A percentile compares a stretch with the other conserved stretches of the same genome.
These are phyloP conservation scores for Strongylocentrotus purpuratus DNA, from an alignment of 35 echinoderm and acorn worm species.

Conservation along the genomic window DNA sequence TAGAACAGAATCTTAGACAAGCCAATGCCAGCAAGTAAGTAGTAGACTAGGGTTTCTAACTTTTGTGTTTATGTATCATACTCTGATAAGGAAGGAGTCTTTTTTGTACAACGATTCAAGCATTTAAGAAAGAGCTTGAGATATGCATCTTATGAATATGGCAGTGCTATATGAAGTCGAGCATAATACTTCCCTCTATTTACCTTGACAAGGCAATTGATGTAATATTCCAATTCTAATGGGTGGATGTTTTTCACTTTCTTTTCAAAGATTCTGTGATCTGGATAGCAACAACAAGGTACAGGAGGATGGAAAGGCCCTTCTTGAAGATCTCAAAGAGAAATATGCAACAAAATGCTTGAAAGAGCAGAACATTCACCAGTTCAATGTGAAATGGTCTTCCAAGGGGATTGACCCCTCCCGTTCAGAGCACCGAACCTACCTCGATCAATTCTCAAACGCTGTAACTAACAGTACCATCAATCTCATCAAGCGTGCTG, in stretches of 20 bases:
- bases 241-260: background rate
- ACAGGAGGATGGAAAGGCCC: conserved; percentile 59
- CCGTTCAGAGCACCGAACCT: conserved; percentile 60
- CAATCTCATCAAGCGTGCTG: conserved; percentile 56
- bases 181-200: background rate
- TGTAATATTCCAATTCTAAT: background rate
- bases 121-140: background rate
- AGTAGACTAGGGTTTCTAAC: background rate
- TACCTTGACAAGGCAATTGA: background rate
- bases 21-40: conserved; percentile 21
- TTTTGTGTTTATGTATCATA: background rate
- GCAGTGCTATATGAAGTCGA: background rate
- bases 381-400: conserved; percentile 73
- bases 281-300: conserved; percentile 46
- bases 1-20: conserved; percentile 54
- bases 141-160: background rate
- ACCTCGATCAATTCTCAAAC: conserved; percentile 66
- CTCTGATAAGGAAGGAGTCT: background rate
- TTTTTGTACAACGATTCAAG: background rate
- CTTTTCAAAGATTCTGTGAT: conserved; percentile 66
- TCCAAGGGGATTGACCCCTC: conserved; percentile 63
- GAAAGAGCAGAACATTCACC: conserved; percentile 63
- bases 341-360: conserved; percentile 68
- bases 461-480: conserved; percentile 75
- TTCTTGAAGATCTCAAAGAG: conserved; percentile 75